Base-by-base conservation (phyloP, 1,140 invertebrate genomes). In the Zophobas atratus region DNA sequence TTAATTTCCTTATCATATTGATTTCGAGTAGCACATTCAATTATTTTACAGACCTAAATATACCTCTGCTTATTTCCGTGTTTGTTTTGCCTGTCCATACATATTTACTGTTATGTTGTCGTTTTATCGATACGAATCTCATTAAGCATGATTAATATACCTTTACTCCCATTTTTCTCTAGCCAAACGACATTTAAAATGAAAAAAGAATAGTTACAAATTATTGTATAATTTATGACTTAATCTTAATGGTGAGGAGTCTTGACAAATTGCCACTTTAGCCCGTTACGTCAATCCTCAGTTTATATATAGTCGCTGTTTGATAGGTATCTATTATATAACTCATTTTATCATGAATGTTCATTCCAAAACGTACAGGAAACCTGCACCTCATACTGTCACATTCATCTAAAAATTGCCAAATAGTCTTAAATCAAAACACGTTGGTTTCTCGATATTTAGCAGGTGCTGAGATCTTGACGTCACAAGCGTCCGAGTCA, bases 381-480 rank as follows among this genome's bases (percentile, higher is more conserved):
- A 38, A 39, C 38, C 60, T 67, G 38, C 60, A 67, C 60, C 20
- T 67, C 60, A 20, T 20, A 20, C 20, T 20, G 20, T 20, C 20
- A 43, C 33, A 35, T 35, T 57, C 55, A 57, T 5, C 38, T 1
- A 33, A 67, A 43, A 8, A 6, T 38, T 36, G 55, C 32, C 60
- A 67, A 67, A 67, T 33, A 33, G 39, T 43, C 60, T 43, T 67
- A 73, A 70, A 70, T 43, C 41, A 70, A 73, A 56, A 51, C 71
- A 73, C 71, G 38, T 73, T 53, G 32, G 35, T 55, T 32, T 73
- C 36, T 73, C 71, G 41, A 73, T 39, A 39, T 73, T 43, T 80
- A 86, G 84, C 84, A 86, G 85, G 84, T 85, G 81, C 70, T 85
- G 81, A 82, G 80, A 72, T 78, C 80, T 73, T 85, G 82, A 84